These are phyloP conservation scores for Dendrolimus punctatus DNA, from an alignment of 1,140 invertebrate species.

Conservation along the genomic window DNA sequence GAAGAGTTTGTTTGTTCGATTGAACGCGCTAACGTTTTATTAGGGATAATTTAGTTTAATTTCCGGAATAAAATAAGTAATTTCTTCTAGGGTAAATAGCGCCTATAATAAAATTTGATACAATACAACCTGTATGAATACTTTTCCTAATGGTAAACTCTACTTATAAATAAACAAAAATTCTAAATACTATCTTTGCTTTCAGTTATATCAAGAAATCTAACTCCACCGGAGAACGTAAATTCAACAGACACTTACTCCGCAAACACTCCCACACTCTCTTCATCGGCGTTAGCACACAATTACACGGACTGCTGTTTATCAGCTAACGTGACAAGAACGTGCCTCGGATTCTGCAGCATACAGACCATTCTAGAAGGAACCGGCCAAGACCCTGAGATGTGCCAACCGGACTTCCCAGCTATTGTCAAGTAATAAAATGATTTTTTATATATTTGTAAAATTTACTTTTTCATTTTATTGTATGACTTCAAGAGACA, in stretches of 20 bases:
- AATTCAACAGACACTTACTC: constrained; percentile 66
- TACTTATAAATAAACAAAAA: neutral
- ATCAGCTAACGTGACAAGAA: constrained; percentile 75
- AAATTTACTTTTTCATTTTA: neutral
- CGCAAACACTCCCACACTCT: constrained; percentile 56
- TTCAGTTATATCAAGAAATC: constrained; percentile 73
- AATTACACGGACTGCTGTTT: constrained; percentile 86
- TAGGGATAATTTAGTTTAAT: too few species aligned
- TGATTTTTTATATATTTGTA: neutral
- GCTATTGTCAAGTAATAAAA: constrained; percentile 76
- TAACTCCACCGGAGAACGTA: constrained; percentile 65
- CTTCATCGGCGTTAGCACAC: constrained; percentile 69
- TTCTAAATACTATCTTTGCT: constrained; percentile 16
- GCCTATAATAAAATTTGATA: too few species aligned
- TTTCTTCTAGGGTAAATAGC: too few species aligned
- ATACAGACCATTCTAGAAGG: constrained; percentile 87
- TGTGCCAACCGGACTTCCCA: constrained; percentile 84
- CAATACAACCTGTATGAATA: too few species aligned
- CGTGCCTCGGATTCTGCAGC: constrained; percentile 85
- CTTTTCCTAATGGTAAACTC: too few species aligned
- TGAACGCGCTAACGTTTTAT: too few species aligned
- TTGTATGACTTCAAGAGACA: too few species aligned
- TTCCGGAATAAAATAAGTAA: too few species aligned
- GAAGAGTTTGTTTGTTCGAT: too few species aligned
- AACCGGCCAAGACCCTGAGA: constrained; percentile 83